These are phyloP conservation scores for Botia almorhae DNA, from an alignment of 2,797 vertebrate species.

Conservation along the genomic window DNA sequence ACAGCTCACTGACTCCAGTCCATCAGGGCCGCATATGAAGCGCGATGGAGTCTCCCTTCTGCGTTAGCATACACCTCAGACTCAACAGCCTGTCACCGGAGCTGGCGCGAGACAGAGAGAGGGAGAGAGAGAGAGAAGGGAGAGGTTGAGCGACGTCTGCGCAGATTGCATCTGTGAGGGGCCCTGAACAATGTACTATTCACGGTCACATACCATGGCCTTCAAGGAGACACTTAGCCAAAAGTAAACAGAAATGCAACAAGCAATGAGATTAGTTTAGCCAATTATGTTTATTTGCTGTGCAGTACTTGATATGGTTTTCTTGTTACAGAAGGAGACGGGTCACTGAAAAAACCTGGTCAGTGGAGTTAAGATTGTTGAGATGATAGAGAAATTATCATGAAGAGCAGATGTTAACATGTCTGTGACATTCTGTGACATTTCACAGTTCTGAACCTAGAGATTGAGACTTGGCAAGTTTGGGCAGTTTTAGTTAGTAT, in stretches of 20 bases:
- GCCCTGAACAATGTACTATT: slow-evolving; percentile 64
- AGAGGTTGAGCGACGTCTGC: slow-evolving; percentile 33
- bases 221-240: slow-evolving; percentile 56
- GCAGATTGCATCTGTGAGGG: slow-evolving; percentile 58
- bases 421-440: neutral
- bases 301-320: slow-evolving; percentile 65
- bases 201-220: slow-evolving; percentile 49
- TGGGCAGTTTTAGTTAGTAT: neutral
- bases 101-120: slow-evolving; percentile 22
- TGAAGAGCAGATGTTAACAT: slow-evolving; percentile 14
- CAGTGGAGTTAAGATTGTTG: slow-evolving; percentile 21
- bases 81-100: slow-evolving; percentile 58
- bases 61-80: slow-evolving; percentile 50
- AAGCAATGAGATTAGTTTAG: slow-evolving; percentile 77
- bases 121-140: slow-evolving; percentile 8
- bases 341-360: slow-evolving; percentile 28
- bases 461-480: neutral
- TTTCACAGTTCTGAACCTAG: neutral
- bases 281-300: slow-evolving; percentile 78
- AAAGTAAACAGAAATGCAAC: slow-evolving; percentile 77
- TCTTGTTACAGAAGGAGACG: slow-evolving; percentile 31
- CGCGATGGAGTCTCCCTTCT: slow-evolving; percentile 51
- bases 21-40: slow-evolving; percentile 59
- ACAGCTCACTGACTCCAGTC: slow-evolving; percentile 61
- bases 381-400: slow-evolving; percentile 14